Conservation (phyloP, 2,113 vertebrate species). For the Phalacrocorax carbo region DNA sequence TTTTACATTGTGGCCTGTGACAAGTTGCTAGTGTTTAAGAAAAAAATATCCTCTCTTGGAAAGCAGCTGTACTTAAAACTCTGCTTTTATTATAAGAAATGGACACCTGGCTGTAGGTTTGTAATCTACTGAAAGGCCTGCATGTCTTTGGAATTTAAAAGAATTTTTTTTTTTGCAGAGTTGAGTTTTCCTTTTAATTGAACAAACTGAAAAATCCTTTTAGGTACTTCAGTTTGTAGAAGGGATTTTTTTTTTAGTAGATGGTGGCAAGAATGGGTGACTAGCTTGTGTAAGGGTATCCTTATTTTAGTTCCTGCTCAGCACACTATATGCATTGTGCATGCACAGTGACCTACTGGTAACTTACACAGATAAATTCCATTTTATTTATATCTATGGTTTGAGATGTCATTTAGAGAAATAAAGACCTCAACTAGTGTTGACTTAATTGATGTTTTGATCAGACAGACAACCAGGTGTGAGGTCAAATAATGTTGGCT, state of each 20-base stretch:
- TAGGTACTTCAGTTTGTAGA: background rate
- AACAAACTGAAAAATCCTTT: background rate
- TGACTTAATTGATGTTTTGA: background rate
- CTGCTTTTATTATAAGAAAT: slow-evolving; percentile 64
- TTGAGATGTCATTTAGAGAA: background rate
- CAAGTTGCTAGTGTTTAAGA: slow-evolving; percentile 38
- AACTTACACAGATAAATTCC: background rate
- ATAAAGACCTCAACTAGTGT: background rate
- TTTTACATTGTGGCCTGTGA: slow-evolving; percentile 56
- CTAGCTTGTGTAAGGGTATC: background rate
- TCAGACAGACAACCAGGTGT: background rate
- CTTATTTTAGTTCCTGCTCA: background rate
- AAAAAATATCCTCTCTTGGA: background rate
- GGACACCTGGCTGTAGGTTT: slow-evolving; percentile 20
- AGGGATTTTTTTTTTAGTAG: background rate
- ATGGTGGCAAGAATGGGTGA: background rate
- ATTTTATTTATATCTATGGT: background rate
- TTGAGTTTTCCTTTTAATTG: background rate
- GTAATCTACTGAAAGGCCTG: slow-evolving; percentile 29
- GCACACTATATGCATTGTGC: background rate
- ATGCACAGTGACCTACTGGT: background rate
- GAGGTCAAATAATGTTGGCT: background rate
- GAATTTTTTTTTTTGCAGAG: background rate
- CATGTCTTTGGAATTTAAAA: background rate
- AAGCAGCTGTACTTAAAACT: slow-evolving; percentile 32